Percentiles rank a stretch among this genome's conserved stretches.
These are phyloP conservation scores for Halocaridina rubra DNA, from an alignment of 2,888 invertebrate species.

Conservation along the genomic window DNA sequence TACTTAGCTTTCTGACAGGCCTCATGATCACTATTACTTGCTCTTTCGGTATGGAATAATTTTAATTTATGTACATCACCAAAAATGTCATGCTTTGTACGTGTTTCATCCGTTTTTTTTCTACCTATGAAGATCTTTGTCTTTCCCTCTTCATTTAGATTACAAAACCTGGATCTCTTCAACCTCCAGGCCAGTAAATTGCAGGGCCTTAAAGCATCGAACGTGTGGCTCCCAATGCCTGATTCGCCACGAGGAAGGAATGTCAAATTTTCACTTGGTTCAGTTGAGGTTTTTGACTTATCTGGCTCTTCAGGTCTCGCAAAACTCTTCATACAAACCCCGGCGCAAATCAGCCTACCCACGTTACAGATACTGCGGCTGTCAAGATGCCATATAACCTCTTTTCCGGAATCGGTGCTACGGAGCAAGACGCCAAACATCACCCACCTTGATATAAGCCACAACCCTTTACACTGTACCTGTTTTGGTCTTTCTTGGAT, in stretches of 20 bases:
- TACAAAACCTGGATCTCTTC: neutral
- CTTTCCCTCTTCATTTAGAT: neutral
- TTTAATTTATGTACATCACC: no score
- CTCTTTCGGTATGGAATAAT: neutral
- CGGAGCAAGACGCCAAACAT: slow-evolving; percentile 4
- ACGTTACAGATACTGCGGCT: neutral
- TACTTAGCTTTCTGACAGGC: no score
- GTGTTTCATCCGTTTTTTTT: neutral
- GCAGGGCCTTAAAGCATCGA: neutral
- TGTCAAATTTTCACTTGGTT: neutral
- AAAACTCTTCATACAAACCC: neutral
- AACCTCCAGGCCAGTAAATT: slow-evolving; percentile 9
- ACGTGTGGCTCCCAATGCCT: neutral
- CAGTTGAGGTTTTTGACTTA: slow-evolving; percentile 15
- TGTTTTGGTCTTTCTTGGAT: slow-evolving; percentile 35
- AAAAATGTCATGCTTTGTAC: no score
- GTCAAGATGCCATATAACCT: slow-evolving; percentile 3
- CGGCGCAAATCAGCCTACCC: neutral
- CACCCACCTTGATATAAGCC: slow-evolving; percentile 22
- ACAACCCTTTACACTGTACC: slow-evolving; percentile 31
- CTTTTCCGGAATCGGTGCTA: neutral
- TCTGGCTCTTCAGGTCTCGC: slow-evolving; percentile 29
- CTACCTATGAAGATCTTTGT: neutral
- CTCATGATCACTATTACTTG: neutral
- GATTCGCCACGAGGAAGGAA: neutral